Evolutionary conservation across 2,888 invertebrate genomes (phyloP).

Genomic region (Tanypteryx hageni): DNA sequence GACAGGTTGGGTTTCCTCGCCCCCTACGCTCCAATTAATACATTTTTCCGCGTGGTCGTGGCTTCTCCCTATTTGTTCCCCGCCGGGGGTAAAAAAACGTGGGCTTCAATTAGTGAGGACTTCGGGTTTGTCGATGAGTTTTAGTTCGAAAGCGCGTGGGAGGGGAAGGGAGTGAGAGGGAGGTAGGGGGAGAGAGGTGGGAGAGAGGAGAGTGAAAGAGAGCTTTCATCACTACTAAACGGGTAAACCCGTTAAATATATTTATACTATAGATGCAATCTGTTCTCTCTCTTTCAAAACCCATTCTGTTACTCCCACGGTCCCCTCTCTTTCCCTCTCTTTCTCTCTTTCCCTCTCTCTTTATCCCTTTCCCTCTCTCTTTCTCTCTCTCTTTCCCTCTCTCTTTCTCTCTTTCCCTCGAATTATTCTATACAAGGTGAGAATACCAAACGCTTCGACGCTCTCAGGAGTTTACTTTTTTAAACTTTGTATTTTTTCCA

Average conservation of each 20-base stretch:
- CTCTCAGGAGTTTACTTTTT: too few species aligned
- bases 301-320: neutral
- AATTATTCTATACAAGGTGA: neutral
- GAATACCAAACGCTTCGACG: neutral
- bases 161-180: neutral
- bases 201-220: neutral
- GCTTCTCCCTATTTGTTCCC: slow-evolving; percentile 29
- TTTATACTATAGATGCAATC: slow-evolving; percentile 13
- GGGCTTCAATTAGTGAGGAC: slow-evolving; percentile 56
- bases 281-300: neutral
- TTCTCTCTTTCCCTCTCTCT: neutral
- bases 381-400: neutral
- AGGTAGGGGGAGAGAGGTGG: neutral
- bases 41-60: slow-evolving; percentile 49
- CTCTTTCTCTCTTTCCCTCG: neutral
- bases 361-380: neutral
- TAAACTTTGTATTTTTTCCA: too few species aligned
- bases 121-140: slow-evolving; percentile 22
- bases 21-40: slow-evolving; percentile 49
- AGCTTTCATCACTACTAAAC: slow-evolving; percentile 1
- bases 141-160: neutral
- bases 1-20: slow-evolving; percentile 24
- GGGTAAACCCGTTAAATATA: slow-evolving; percentile 21
- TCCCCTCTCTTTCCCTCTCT: neutral
- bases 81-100: neutral